phyloP scores from a whole-genome alignment of 2,113 vertebrate genomes.

The Malurus cyaneus region DNA sequence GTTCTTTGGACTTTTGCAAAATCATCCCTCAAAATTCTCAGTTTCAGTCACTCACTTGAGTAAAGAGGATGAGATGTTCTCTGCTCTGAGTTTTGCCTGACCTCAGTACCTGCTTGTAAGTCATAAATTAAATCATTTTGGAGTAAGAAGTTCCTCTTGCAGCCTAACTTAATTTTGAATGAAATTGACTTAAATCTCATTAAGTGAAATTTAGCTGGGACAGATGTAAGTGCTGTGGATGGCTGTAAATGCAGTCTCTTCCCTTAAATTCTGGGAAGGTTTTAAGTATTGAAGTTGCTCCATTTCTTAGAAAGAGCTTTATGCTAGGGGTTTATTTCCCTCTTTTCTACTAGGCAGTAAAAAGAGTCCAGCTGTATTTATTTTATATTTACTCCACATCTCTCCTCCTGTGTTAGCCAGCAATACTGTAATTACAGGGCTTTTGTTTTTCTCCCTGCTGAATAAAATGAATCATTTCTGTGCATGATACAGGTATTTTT shows the following conservation, averaged over 20 bases:
- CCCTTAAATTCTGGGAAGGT: neutral
- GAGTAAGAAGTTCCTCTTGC: neutral
- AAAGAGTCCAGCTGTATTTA: neutral
- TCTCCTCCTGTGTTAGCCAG: neutral
- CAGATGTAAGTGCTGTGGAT: neutral
- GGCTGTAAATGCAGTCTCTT: neutral
- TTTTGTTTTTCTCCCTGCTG: neutral
- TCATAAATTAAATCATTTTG: neutral
- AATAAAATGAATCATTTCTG: neutral
- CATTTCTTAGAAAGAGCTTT: neutral
- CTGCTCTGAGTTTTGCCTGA: neutral
- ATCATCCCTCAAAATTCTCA: neutral
- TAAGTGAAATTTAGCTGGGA: neutral
- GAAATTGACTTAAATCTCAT: neutral
- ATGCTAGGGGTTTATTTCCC: neutral
- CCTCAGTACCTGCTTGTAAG: neutral
- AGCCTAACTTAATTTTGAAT: neutral
- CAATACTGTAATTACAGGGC: neutral
- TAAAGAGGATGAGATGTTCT: neutral
- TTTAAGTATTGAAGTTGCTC: neutral
- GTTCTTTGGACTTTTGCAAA: neutral
- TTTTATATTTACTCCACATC: neutral
- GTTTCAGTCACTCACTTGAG: neutral
- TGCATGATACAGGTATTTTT: neutral
- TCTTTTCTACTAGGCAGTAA: neutral